Conservation (phyloP, 2,113 vertebrate species). For the Aphyosemion australe region DNA sequence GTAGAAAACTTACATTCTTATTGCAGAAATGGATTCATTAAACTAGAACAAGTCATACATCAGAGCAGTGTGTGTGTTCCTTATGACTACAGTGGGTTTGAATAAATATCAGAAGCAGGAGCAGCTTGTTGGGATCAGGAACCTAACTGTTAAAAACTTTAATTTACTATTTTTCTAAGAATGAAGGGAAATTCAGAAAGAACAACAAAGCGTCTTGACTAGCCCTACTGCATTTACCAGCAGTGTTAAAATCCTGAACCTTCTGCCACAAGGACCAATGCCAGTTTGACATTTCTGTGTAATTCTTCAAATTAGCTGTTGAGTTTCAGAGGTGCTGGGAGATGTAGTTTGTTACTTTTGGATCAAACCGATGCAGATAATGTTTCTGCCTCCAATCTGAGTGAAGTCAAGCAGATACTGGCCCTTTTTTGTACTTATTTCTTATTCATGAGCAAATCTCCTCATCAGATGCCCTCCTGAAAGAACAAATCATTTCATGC, state of each 20-base stretch:
- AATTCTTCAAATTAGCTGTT: background rate
- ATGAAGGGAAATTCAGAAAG: background rate
- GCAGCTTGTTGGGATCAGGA: background rate
- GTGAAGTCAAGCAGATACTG: conserved; percentile 5
- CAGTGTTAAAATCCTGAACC: background rate
- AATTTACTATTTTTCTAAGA: background rate
- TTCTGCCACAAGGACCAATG: too few relatives aligned
- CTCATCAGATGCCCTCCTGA: conserved; percentile 1
- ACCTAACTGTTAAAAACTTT: background rate
- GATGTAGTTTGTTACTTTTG: conserved; percentile 28
- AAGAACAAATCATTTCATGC: background rate
- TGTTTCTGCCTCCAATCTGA: background rate
- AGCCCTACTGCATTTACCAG: background rate
- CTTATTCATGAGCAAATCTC: conserved; percentile 7
- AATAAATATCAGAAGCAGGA: background rate
- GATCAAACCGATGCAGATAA: conserved; percentile 6
- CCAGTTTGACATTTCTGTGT: background rate
- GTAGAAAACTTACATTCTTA: too few relatives aligned
- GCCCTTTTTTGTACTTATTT: conserved; percentile 5
- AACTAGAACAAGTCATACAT: background rate
- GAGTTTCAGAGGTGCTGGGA: conserved; percentile 12
- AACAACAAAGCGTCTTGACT: too few relatives aligned
- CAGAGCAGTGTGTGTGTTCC: background rate
- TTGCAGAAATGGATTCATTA: background rate
- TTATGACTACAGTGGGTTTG: background rate